These are phyloP conservation scores for Formica aserva DNA, from an alignment of 2,888 invertebrate genomes.

Conservation along the genomic window DNA sequence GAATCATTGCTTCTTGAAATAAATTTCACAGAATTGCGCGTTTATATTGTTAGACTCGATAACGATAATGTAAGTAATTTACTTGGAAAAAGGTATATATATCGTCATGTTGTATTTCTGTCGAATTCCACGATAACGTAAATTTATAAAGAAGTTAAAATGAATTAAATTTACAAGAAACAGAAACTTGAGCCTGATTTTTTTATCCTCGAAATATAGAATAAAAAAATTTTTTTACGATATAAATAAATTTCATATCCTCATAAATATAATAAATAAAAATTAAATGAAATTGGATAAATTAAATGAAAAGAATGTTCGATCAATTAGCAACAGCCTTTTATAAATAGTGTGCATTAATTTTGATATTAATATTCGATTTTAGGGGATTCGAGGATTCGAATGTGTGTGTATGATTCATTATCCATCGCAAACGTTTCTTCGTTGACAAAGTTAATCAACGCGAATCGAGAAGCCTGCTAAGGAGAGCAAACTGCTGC, in stretches of 20 bases:
- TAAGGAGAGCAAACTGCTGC: constrained; percentile 59
- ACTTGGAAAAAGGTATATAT: background rate
- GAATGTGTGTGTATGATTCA: too few species aligned
- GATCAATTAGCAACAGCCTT: background rate
- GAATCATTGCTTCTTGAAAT: constrained; percentile 6
- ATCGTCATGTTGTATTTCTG: background rate
- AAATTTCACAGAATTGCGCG: constrained; percentile 3
- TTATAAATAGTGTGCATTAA: background rate
- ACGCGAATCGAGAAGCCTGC: constrained; percentile 62
- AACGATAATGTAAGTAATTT: constrained; percentile 26
- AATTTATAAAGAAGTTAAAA: background rate
- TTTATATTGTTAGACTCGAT: constrained; percentile 24
- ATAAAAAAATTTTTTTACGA: background rate
- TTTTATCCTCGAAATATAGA: background rate
- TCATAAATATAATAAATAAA: background rate
- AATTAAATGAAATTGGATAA: background rate
- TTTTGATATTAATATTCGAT: background rate
- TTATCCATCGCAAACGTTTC: background rate
- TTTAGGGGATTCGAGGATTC: background rate
- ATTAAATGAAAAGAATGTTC: background rate
- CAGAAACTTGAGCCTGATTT: background rate
- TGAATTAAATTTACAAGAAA: constrained; percentile 23
- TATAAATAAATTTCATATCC: background rate
- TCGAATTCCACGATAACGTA: background rate
- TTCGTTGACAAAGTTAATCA: constrained; percentile 31